Conservation (phyloP, 2,797 vertebrate species). For the Distichodus sexfasciatus region DNA sequence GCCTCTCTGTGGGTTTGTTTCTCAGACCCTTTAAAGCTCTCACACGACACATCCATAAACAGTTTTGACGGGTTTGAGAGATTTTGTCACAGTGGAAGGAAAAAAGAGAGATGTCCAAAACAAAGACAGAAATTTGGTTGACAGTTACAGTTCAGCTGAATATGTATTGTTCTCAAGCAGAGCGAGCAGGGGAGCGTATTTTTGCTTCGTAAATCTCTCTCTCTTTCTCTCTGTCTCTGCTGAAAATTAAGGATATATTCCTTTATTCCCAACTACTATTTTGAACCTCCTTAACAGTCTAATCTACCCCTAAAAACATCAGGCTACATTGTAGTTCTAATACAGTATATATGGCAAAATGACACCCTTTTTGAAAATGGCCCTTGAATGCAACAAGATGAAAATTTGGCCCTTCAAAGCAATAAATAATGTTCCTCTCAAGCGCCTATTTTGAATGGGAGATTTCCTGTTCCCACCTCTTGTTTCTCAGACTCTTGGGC, state of each 20-base stretch:
- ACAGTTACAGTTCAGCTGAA: constrained; percentile 53
- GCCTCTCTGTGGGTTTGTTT: constrained; percentile 49
- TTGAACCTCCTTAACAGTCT: constrained; percentile 2
- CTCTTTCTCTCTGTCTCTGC: constrained; percentile 7
- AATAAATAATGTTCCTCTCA: constrained; percentile 50
- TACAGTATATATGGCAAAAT: constrained; percentile 39
- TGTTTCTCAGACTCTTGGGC: constrained; percentile 38
- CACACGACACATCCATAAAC: constrained; percentile 54
- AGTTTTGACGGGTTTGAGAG: constrained; percentile 55
- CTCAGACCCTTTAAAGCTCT: constrained; percentile 49
- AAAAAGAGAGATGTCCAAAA: constrained; percentile 54
- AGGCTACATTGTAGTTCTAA: constrained; percentile 33
- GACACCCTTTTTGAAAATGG: constrained; percentile 39
- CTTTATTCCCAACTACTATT: not conserved
- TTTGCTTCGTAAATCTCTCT: constrained; percentile 34
- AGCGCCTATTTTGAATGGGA: constrained; percentile 30
- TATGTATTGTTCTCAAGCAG: constrained; percentile 49
- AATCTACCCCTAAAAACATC: constrained; percentile 31
- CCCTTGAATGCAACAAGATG: constrained; percentile 41
- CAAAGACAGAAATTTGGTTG: constrained; percentile 52
- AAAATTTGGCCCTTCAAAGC: too few species aligned
- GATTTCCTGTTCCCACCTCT: constrained; percentile 38
- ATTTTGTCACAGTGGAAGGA: constrained; percentile 51
- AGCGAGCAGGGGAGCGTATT: constrained; percentile 22
- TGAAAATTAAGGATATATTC: constrained; percentile 23